Conservation (phyloP, 2,888 invertebrate species). For the Bimastos eiseni region DNA sequence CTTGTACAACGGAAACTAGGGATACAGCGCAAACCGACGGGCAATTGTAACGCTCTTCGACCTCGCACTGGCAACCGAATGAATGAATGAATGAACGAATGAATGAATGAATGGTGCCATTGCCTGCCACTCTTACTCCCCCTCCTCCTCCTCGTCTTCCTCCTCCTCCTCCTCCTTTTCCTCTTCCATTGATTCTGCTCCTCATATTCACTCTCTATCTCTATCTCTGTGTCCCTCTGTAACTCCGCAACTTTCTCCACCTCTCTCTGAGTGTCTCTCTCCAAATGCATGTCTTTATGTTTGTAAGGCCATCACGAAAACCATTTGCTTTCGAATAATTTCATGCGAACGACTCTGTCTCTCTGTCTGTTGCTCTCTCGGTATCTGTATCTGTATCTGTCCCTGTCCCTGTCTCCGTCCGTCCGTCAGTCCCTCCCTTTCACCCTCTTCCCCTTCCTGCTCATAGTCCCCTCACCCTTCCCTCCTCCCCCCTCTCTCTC, state of each 20-base stretch:
- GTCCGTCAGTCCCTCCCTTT: not conserved
- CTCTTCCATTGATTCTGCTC: not conserved
- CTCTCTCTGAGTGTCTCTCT: too few species aligned
- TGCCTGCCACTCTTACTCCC: not conserved
- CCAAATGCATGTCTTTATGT: too few species aligned
- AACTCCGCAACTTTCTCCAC: too few species aligned
- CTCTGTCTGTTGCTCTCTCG: too few species aligned
- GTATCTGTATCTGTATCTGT: too few species aligned
- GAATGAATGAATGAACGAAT: not conserved
- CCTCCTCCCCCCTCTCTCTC: not conserved
- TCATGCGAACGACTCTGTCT: too few species aligned
- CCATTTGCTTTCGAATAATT: too few species aligned
- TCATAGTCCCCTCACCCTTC: not conserved
- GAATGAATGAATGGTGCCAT: not conserved
- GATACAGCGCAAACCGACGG: not conserved
- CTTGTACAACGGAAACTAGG: not conserved
- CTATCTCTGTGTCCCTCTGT: too few species aligned
- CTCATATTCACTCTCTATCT: not conserved
- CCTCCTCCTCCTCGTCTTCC: not conserved
- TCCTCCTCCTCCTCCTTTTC: not conserved
- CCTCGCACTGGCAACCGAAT: too few species aligned
- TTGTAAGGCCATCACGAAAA: too few species aligned
- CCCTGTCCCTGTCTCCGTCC: too few species aligned
- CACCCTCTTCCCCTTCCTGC: not conserved
- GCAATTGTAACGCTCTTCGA: not conserved